phyloP scores from a whole-genome alignment of 2,888 invertebrate genomes.

The Dryobota labecula region DNA sequence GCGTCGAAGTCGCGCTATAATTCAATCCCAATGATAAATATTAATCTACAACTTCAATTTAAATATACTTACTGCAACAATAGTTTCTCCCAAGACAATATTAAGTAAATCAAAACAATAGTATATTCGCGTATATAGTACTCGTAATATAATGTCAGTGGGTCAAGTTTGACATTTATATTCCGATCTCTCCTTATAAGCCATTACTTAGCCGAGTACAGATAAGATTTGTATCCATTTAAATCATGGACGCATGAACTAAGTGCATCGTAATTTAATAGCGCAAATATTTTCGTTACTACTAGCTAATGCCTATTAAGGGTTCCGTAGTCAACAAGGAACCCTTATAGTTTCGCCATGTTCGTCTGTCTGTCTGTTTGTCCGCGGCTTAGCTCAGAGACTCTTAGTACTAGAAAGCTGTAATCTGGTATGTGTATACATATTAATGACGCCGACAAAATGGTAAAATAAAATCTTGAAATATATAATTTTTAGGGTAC shows the following conservation, averaged over 20 bases:
- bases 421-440: no score
- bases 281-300: no score
- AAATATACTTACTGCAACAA: constrained; percentile 6
- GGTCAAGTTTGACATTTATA: constrained; percentile 59
- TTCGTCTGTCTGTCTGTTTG: no score
- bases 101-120: constrained; percentile 40
- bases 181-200: constrained; percentile 45
- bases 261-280: constrained; percentile 1
- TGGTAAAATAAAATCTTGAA: no score
- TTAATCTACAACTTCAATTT: not conserved
- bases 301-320: no score
- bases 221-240: constrained; percentile 23
- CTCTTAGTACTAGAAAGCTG: no score
- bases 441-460: no score
- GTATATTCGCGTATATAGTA: constrained; percentile 28
- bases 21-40: constrained; percentile 7
- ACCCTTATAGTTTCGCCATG: no score
- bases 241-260: constrained; percentile 13
- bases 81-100: constrained; percentile 31
- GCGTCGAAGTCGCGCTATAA: not conserved
- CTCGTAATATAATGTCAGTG: constrained; percentile 41
- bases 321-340: no score
- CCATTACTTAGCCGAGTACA: constrained; percentile 27
- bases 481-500: no score
- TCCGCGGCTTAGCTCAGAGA: no score